Evolutionary conservation across 1,140 invertebrate genomes (phyloP).

Genomic region (Aethina tumida): DNA sequence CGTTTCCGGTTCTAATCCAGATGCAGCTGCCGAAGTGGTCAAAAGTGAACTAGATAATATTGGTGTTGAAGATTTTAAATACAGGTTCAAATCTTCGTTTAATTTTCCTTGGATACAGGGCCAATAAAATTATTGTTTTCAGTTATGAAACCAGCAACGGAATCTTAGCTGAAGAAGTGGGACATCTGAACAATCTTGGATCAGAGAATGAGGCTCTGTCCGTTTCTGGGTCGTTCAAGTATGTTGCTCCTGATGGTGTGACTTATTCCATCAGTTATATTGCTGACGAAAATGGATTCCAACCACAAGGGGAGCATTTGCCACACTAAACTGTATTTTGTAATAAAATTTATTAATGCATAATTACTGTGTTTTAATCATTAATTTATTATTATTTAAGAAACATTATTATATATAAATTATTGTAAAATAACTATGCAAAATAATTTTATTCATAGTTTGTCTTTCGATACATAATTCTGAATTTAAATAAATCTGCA

Average conservation of each 20-base stretch:
- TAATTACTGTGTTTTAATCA: too few relatives aligned
- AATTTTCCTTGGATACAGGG: too few relatives aligned
- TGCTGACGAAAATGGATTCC: slow-evolving; percentile 66
- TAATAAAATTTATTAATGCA: too few relatives aligned
- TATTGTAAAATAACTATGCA: too few relatives aligned
- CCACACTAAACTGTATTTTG: slow-evolving; percentile 36
- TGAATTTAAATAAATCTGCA: too few relatives aligned
- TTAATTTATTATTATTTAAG: too few relatives aligned
- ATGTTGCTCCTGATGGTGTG: slow-evolving; percentile 50
- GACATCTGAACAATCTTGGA: slow-evolving; percentile 40
- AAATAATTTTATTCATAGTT: too few relatives aligned
- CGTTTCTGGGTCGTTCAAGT: slow-evolving; percentile 50
- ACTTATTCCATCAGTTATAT: slow-evolving; percentile 49
- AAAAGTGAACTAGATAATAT: slow-evolving; percentile 36
- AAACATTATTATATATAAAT: too few relatives aligned
- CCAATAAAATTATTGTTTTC: too few relatives aligned
- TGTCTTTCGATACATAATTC: too few relatives aligned
- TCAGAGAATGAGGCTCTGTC: slow-evolving; percentile 48
- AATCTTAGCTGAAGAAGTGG: slow-evolving; percentile 43
- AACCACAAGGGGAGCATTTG: slow-evolving; percentile 48
- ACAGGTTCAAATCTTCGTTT: slow-evolving; percentile 28
- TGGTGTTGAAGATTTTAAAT: slow-evolving; percentile 35
- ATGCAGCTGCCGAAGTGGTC: slow-evolving; percentile 27
- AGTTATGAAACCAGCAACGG: slow-evolving; percentile 55
- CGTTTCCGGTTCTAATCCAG: slow-evolving; percentile 20